Percentiles rank a stretch among this genome's conserved stretches.
phyloP scores from a whole-genome alignment of 2,797 vertebrate genomes.

The Neosalanx taihuensis region DNA sequence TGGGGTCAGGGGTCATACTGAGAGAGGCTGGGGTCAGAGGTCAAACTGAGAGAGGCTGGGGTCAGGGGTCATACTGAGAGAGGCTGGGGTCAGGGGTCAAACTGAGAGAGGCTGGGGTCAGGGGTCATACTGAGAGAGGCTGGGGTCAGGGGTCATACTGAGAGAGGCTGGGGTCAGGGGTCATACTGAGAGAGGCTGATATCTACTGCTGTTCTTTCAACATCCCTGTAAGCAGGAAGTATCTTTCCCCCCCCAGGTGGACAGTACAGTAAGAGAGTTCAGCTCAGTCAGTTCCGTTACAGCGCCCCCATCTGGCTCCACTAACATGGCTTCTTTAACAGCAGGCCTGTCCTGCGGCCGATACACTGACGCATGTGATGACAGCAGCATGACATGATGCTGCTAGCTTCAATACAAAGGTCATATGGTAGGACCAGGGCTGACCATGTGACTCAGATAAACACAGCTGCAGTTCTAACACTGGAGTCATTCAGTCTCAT shows the following conservation, averaged over 20 bases:
- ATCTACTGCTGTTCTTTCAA: conserved; percentile 4
- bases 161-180: not conserved
- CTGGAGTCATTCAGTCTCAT: conserved; percentile 30
- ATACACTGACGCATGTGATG: conserved; percentile 45
- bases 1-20: too few relatives aligned
- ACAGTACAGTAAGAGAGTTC: too few relatives aligned
- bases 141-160: not conserved
- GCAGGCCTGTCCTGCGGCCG: conserved; percentile 29
- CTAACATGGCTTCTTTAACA: conserved; percentile 42
- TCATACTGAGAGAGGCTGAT: not conserved
- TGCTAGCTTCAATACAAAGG: conserved; percentile 2
- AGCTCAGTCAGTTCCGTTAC: too few relatives aligned
- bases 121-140: not conserved
- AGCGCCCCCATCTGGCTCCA: not conserved
- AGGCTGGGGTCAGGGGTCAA: not conserved
- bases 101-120: not conserved
- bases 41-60: too few relatives aligned
- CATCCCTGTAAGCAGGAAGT: conserved; percentile 28
- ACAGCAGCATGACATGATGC: conserved; percentile 17
- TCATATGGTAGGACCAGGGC: not conserved
- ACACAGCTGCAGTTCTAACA: conserved; percentile 27
- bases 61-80: too few relatives aligned
- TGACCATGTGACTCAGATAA: not conserved
- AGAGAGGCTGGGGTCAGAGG: too few relatives aligned
- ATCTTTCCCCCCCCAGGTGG: not conserved